These are phyloP conservation scores for Chlorospingus flavigularis DNA, from an alignment of 2,797 vertebrate genomes.

Conservation along the genomic window DNA sequence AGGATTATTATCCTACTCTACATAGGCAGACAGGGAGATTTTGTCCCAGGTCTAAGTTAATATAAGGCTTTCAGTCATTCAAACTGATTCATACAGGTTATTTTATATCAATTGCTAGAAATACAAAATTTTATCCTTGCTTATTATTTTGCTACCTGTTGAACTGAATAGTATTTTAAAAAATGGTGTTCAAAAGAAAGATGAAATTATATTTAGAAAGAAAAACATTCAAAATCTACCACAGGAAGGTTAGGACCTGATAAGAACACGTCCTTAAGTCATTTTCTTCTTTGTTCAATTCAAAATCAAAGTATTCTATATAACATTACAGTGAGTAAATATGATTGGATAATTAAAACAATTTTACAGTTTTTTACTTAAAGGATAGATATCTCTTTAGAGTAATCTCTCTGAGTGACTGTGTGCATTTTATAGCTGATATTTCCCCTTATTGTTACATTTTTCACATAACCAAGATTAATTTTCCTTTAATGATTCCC, in stretches of 20 bases:
- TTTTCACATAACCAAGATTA: neutral
- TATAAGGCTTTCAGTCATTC: constrained; percentile 2
- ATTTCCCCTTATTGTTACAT: neutral
- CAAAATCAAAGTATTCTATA: neutral
- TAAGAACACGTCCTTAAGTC: neutral
- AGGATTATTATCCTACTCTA: constrained; percentile 37
- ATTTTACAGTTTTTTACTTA: neutral
- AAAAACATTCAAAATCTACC: neutral
- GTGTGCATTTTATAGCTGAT: neutral
- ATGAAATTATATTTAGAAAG: neutral
- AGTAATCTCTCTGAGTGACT: neutral
- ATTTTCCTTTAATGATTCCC: neutral
- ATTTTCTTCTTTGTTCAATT: neutral
- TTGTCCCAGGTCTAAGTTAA: constrained; percentile 36
- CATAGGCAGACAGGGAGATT: neutral
- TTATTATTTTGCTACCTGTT: neutral
- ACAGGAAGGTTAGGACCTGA: neutral
- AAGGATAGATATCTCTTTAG: neutral
- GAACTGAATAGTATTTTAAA: neutral
- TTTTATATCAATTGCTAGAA: neutral
- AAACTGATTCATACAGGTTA: constrained; percentile 24
- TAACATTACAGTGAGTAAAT: neutral
- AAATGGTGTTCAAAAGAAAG: neutral
- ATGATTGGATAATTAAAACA: neutral
- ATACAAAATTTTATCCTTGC: neutral